Percentiles rank a stretch among this genome's conserved stretches.
These are phyloP conservation scores for Macrochelys suwanniensis DNA, from an alignment of 2,797 vertebrate species.

Conservation along the genomic window DNA sequence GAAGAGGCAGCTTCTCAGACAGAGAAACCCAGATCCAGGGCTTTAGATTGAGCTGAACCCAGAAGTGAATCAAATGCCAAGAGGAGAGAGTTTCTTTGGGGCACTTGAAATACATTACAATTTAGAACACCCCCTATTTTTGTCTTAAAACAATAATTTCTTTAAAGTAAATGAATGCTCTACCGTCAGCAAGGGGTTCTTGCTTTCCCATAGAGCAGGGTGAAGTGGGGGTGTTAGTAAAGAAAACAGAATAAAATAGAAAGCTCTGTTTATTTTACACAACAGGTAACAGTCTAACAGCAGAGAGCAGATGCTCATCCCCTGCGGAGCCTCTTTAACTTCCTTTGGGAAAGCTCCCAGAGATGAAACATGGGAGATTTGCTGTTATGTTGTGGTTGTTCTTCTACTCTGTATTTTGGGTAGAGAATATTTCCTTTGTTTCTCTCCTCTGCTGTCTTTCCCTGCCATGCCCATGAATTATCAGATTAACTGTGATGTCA, in stretches of 20 bases:
- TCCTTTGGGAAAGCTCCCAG: rapidly evolving
- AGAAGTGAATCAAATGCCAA: background rate
- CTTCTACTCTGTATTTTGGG: background rate
- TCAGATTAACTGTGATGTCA: conserved; percentile 38
- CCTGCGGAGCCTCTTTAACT: background rate
- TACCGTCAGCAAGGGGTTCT: background rate
- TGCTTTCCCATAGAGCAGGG: too few relatives aligned
- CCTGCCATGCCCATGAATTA: background rate
- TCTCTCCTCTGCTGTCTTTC: background rate
- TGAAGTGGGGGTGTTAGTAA: background rate
- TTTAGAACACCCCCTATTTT: background rate
- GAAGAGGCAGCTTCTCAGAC: background rate
- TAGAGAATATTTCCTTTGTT: conserved; percentile 42
- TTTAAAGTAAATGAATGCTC: background rate
- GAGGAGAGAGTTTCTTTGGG: background rate
- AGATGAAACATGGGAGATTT: background rate
- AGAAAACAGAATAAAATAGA: too few relatives aligned
- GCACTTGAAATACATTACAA: background rate
- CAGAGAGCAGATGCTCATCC: background rate
- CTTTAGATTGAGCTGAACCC: rapidly evolving
- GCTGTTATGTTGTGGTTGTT: background rate
- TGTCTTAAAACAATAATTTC: background rate
- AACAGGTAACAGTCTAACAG: background rate
- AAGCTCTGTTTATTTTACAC: too few relatives aligned
- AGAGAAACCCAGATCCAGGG: background rate